Percentiles rank a stretch among this genome's conserved stretches.
Conservation (phyloP, 2,888 invertebrate genomes). For the Agriopis aurantiaria region DNA sequence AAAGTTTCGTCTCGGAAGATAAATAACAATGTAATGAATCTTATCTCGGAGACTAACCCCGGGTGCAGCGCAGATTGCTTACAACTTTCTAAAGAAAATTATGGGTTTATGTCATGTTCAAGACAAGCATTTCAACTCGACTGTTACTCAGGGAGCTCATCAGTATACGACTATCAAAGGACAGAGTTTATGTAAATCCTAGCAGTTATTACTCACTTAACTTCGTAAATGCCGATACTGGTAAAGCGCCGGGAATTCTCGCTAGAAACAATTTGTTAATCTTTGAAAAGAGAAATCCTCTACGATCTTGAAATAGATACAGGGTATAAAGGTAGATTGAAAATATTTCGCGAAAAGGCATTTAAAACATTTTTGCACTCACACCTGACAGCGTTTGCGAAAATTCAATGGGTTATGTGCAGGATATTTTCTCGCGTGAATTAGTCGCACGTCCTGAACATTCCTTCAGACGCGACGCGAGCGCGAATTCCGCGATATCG, state of each 20-base stretch:
- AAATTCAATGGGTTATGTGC: conserved; percentile 62
- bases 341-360: conserved; percentile 56
- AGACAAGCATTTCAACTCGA: conserved; percentile 26
- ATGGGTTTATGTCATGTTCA: conserved; percentile 65
- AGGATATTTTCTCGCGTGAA: conserved; percentile 78
- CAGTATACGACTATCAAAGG: conserved; percentile 72
- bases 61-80: conserved; percentile 47
- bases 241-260: conserved; percentile 54
- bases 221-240: conserved; percentile 62
- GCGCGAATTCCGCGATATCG: conserved; percentile 60
- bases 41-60: conserved; percentile 49
- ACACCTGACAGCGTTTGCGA: conserved; percentile 52
- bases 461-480: conserved; percentile 66
- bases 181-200: conserved; percentile 73
- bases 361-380: conserved; percentile 53
- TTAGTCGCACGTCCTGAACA: conserved; percentile 70
- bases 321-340: conserved; percentile 43
- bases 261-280: conserved; percentile 69
- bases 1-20: conserved; percentile 42
- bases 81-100: conserved; percentile 66
- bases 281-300: conserved; percentile 55
- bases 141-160: conserved; percentile 54
- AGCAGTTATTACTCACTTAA: conserved; percentile 69
- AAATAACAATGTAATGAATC: conserved; percentile 49
- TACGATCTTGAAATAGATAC: conserved; percentile 1